Evolutionary conservation across 1,140 invertebrate species (phyloP).

Genomic region (Halictus rubicundus): DNA sequence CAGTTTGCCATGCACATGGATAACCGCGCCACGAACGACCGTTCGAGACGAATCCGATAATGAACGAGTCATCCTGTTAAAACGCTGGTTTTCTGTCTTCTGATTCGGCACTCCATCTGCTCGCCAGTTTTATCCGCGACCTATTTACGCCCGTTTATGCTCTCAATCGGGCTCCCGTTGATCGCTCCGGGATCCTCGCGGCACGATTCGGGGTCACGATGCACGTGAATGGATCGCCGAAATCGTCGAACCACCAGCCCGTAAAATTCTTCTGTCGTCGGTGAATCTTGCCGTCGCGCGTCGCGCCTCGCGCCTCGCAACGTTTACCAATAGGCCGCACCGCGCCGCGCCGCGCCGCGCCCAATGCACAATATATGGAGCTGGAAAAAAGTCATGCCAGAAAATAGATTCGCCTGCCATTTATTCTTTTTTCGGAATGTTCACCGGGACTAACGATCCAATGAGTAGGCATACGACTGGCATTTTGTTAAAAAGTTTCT

Average conservation of each 20-base stretch:
- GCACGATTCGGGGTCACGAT: background rate
- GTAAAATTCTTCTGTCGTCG: background rate
- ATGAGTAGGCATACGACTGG: too few relatives aligned
- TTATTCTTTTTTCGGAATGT: too few relatives aligned
- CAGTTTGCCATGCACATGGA: too few relatives aligned
- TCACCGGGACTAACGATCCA: too few relatives aligned
- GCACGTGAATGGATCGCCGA: background rate
- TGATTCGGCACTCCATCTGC: background rate
- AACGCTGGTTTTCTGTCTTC: background rate
- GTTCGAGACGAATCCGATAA: background rate
- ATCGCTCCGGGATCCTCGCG: background rate
- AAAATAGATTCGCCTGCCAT: too few relatives aligned
- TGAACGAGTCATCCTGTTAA: background rate
- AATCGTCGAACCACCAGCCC: background rate
- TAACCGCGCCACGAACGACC: background rate
- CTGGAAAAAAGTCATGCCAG: too few relatives aligned
- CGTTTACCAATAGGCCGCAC: too few relatives aligned
- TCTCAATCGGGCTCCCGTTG: background rate
- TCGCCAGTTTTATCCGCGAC: background rate
- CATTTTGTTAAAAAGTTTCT: too few relatives aligned
- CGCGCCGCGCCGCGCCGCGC: too few relatives aligned
- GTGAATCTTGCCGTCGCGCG: background rate
- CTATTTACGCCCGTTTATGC: constrained; percentile 3
- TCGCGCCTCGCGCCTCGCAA: too few relatives aligned
- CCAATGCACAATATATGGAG: too few relatives aligned